A percentile compares a stretch with the other conserved stretches of the same genome.
Conservation (phyloP, 2,113 vertebrate genomes). For the Triplophysa dalaica region DNA sequence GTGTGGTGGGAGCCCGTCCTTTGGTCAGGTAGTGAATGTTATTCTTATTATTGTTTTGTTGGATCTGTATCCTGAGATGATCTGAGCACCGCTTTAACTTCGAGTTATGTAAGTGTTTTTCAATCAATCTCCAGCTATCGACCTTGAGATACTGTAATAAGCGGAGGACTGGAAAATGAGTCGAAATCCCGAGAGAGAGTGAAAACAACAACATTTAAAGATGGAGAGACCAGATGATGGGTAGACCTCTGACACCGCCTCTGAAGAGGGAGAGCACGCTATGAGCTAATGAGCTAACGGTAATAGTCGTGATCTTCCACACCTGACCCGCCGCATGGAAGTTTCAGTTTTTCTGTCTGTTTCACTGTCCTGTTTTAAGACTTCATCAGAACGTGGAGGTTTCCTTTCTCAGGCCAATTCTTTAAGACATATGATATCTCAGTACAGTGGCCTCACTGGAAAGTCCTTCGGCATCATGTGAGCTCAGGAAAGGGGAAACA, state of each 20-base stretch:
- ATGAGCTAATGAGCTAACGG: constrained; percentile 10
- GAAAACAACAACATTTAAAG: constrained; percentile 19
- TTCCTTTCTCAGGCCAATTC: neutral
- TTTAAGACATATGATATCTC: neutral
- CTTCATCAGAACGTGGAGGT: neutral
- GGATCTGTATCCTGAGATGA: neutral
- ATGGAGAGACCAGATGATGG: constrained; percentile 31
- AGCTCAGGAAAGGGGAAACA: neutral
- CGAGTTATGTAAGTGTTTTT: constrained; percentile 17
- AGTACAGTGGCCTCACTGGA: neutral
- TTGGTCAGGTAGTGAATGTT: no score
- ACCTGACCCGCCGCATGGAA: neutral
- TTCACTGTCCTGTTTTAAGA: neutral
- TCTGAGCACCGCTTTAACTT: neutral
- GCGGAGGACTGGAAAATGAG: constrained; percentile 11
- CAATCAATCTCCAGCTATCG: constrained; percentile 18
- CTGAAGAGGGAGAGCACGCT: neutral
- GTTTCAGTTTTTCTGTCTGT: constrained; percentile 51
- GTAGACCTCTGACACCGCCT: neutral
- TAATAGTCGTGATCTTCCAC: constrained; percentile 42
- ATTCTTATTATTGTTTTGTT: neutral
- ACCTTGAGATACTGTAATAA: constrained; percentile 25
- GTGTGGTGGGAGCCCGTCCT: no score
- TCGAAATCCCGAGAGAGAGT: neutral
- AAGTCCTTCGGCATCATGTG: neutral